Base-by-base conservation (phyloP, 2,113 vertebrate genomes). In the Apteryx owenii region DNA sequence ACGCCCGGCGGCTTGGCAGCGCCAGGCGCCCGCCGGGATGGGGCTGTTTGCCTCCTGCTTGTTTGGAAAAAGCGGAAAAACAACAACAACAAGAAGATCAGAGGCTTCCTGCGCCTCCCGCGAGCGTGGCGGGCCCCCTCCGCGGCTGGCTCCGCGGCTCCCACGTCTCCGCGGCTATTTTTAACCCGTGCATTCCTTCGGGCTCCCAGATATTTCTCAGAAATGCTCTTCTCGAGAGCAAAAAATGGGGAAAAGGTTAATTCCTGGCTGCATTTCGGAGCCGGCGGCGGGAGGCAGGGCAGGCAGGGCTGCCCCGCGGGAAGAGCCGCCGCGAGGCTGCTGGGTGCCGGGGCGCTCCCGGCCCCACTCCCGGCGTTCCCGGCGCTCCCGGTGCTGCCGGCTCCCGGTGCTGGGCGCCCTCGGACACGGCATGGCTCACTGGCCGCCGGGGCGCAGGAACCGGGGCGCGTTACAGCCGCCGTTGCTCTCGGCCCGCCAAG, bases 201-300 rank as follows among this genome's bases (percentile, higher is more conserved):
- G 42, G 50, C 50, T 73, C 40, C 62, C 42, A 2, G 8, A 31
- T 1, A 0, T 29, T 65, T 50, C 80, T 40, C 68, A 66, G 36
- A 69, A 89, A 76, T 46, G 40, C 71, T n/a, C 29, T 83, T 62
- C 42, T 20, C 36, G 60, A 71, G n/a, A 62, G 68, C 68, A 83
- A 70, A 36, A 82, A 88, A 75, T 51, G 54, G 72, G 73, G 70
- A 62, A 72, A 79, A 69, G 40, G 71, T 89, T 80, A 40, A 40
- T 29, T 26, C 54, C 10, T 7, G 5, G 2, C 56, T 22, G 36
- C 33, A 5, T 25, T 71, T 33, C 1, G 0, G 20, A 51, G 69
- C 50, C 78, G 3, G 0, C 7, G 22, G 21, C 23, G 1, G 4
- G 53, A 33, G 2, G 1, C 54, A 10, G 40, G 62, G 31, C 18